These are phyloP conservation scores for Discoglossus pictus DNA, from an alignment of 2,797 vertebrate genomes.

Conservation along the genomic window DNA sequence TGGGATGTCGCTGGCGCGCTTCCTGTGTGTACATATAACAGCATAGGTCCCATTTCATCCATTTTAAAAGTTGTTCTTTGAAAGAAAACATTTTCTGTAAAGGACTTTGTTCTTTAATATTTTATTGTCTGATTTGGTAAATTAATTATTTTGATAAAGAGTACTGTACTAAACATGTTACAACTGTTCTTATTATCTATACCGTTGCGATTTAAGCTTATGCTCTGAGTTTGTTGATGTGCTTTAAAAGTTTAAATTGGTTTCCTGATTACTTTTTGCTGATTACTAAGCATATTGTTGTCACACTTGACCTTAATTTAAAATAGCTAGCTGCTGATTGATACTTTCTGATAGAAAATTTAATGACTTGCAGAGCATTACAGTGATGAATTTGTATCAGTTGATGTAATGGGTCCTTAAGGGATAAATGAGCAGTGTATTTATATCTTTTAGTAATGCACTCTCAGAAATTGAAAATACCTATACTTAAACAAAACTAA, in stretches of 20 bases:
- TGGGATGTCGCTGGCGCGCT: too few relatives aligned
- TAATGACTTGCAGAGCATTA: conserved; percentile 27
- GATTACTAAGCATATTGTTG: conserved; percentile 31
- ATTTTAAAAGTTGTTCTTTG: too few relatives aligned
- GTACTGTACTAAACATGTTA: too few relatives aligned
- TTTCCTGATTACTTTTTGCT: conserved; percentile 39
- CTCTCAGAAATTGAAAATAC: too few relatives aligned
- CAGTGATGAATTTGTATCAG: conserved; percentile 25
- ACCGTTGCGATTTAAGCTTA: conserved; percentile 4
- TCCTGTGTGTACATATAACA: too few relatives aligned
- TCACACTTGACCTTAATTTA: conserved; percentile 35
- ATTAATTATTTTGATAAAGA: too few relatives aligned
- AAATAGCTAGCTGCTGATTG: conserved; percentile 27
- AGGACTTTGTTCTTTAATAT: too few relatives aligned
- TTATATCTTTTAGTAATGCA: conserved; percentile 10
- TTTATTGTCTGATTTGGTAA: too few relatives aligned
- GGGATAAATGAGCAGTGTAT: background rate
- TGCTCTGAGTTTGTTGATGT: conserved; percentile 14
- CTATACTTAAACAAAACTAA: background rate
- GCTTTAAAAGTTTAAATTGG: conserved; percentile 36
- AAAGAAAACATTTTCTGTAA: too few relatives aligned
- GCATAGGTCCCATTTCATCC: too few relatives aligned
- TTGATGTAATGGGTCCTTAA: conserved; percentile 14
- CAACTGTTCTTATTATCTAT: too few relatives aligned
- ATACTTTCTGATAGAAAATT: conserved; percentile 27